Evolutionary conservation across 2,797 vertebrate genomes (phyloP), one percentile per base, ranked within the genome.

Genomic region (Tapera naevia): DNA sequence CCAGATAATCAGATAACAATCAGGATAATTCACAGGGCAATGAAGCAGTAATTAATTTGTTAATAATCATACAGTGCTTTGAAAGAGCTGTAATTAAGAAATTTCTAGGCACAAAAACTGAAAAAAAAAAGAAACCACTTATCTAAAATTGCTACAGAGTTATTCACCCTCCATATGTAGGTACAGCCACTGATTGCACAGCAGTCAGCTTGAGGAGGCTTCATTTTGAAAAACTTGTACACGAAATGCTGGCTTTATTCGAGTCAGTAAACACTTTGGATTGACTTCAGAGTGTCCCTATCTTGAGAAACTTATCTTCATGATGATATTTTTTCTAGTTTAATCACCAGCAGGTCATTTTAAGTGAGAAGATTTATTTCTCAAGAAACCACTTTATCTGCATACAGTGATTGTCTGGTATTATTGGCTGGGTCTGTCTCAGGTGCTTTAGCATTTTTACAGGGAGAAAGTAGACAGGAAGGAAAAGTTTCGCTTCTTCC

Each of bases 1-100:
- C 10, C 39, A 73, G 62, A 62, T 69, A 91, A 95, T 79, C n/a
- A 72, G 57, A 45, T 80, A 84, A 56, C 28, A 86, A 56, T 48
- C 43, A 80, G 62, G 43, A 39, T 83, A 45, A 88, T 91, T 83
- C 54, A 62, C 25, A 56, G 85, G 79, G 61, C 58, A 92, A 69
- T 43, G 46, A 96, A 92, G 46, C 43, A 92, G 62, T 43, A 83
- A 94, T 95, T 94, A 91, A 92, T 92, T 78, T 89, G 30, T 50
- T 92, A 95, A 93, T 88, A 89, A 86, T 54, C 74, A 50, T 73
- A 25, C 58, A 56, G 39, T 92, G 66, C 25, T 88, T 84, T 94
- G 80, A 89, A 89, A 89, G 89, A 95, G 41, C 61, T 87, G 51
- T 92, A 94, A 94, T 96, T 94, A 84, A 94, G 58, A 88, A 93